Evolutionary conservation across 1,140 invertebrate species (phyloP).

Genomic region (Drosophila subobscura): DNA sequence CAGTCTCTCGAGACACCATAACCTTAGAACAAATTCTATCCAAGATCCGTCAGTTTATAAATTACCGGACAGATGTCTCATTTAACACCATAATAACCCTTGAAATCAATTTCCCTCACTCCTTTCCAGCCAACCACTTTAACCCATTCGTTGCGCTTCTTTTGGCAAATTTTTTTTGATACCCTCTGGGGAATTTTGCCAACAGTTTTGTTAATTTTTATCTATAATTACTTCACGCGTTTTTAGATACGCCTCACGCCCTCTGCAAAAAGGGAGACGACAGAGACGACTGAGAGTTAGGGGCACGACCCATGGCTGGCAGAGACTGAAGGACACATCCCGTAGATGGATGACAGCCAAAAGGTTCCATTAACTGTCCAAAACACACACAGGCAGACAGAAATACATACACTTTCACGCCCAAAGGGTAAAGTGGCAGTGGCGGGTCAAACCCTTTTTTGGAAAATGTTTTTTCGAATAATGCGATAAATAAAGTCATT

Average conservation of each 20-base stretch:
- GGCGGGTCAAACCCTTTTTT: constrained; percentile 49
- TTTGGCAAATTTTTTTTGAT: not conserved
- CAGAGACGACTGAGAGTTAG: no score
- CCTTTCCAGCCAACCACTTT: constrained; percentile 3
- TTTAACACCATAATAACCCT: not conserved
- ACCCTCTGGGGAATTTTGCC: constrained; percentile 12
- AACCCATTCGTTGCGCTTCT: constrained; percentile 16
- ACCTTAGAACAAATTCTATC: no score
- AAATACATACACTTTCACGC: no score
- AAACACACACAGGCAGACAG: constrained; percentile 8
- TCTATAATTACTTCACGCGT: constrained; percentile 53
- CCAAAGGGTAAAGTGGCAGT: not conserved
- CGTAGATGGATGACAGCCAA: constrained; percentile 5
- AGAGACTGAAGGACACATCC: no score
- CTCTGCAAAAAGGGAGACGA: not conserved
- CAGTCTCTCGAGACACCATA: no score
- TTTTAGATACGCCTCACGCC: constrained; percentile 43
- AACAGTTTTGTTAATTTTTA: constrained; percentile 38
- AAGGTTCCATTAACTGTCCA: constrained; percentile 39
- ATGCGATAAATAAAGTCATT: constrained; percentile 72
- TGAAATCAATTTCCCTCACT: not conserved
- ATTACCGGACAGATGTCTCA: not conserved
- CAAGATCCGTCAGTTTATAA: no score
- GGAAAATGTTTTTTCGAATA: constrained; percentile 41
- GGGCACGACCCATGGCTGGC: no score